These are phyloP conservation scores for Pedetes capensis DNA, from an alignment of 2,113 vertebrate genomes.

Conservation along the genomic window DNA sequence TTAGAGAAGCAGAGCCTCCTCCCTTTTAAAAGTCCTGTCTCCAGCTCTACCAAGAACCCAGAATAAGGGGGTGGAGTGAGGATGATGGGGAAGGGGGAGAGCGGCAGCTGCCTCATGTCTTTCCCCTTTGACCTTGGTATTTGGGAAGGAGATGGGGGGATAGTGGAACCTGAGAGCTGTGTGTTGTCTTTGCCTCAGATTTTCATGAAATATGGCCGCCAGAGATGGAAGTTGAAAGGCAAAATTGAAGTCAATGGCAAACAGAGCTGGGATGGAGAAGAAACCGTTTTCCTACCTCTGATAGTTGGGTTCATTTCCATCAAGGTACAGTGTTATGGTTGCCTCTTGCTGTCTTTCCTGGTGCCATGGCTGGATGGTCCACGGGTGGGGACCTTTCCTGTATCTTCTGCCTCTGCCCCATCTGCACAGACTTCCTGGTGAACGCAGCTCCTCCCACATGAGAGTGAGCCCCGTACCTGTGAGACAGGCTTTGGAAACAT, in stretches of 20 bases:
- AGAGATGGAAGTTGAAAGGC: slow-evolving; percentile 98
- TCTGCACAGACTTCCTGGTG: not conserved
- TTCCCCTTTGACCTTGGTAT: not conserved
- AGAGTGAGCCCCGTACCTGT: not conserved
- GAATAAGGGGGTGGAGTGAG: accelerated
- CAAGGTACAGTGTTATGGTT: slow-evolving; percentile 85
- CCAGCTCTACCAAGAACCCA: not conserved
- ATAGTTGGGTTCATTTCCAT: slow-evolving; percentile 96
- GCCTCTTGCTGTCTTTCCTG: not conserved
- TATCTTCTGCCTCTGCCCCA: too few relatives aligned
- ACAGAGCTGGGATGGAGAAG: slow-evolving; percentile 98
- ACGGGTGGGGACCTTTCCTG: accelerated
- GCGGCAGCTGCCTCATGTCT: accelerated
- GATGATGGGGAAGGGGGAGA: not conserved
- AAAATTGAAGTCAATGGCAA: slow-evolving; percentile 97
- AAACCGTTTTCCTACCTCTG: slow-evolving; percentile 94
- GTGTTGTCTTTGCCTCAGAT: slow-evolving; percentile 84
- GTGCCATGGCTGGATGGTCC: accelerated
- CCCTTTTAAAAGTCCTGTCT: not conserved
- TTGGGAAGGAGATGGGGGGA: accelerated
- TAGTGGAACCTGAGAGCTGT: not conserved
- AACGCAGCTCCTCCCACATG: accelerated
- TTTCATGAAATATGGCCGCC: slow-evolving; percentile 97
- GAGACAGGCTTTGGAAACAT: not conserved
- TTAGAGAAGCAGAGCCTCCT: not conserved